These are phyloP conservation scores for Chromobotia macracanthus DNA, from an alignment of 2,797 vertebrate genomes.

Conservation along the genomic window DNA sequence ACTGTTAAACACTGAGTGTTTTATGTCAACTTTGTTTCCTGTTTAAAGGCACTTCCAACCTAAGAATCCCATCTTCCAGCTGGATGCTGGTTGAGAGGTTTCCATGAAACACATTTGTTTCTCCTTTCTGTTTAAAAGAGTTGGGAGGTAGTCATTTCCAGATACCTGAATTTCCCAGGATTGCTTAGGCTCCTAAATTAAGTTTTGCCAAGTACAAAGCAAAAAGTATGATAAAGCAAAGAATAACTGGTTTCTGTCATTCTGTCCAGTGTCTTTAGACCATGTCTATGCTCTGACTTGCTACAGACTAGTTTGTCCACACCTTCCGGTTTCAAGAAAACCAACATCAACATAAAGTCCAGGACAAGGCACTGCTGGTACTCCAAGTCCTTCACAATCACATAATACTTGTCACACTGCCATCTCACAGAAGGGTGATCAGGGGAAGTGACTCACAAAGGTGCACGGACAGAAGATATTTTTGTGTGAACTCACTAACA, in stretches of 20 bases:
- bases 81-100: background rate
- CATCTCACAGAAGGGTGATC: slow-evolving; percentile 22
- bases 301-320: background rate
- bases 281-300: too few species aligned
- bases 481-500: background rate
- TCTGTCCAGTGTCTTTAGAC: background rate
- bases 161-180: background rate
- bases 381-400: slow-evolving; percentile 6
- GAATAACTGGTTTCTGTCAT: background rate
- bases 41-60: background rate
- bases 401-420: slow-evolving; percentile 39
- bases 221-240: background rate
- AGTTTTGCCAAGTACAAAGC: background rate
- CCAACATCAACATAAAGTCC: background rate
- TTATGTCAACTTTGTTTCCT: slow-evolving; percentile 18
- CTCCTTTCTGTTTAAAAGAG: background rate
- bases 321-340: background rate
- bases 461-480: too few species aligned
- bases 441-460: slow-evolving; percentile 12
- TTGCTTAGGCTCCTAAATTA: background rate
- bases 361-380: slow-evolving; percentile 15
- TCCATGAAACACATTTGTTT: background rate
- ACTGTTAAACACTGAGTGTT: background rate
- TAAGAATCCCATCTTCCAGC: background rate
- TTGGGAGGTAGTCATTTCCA: background rate